Percentiles rank a stretch among this genome's conserved stretches.
Conservation (phyloP, 2,888 invertebrate genomes). For the Magallana nippona region DNA sequence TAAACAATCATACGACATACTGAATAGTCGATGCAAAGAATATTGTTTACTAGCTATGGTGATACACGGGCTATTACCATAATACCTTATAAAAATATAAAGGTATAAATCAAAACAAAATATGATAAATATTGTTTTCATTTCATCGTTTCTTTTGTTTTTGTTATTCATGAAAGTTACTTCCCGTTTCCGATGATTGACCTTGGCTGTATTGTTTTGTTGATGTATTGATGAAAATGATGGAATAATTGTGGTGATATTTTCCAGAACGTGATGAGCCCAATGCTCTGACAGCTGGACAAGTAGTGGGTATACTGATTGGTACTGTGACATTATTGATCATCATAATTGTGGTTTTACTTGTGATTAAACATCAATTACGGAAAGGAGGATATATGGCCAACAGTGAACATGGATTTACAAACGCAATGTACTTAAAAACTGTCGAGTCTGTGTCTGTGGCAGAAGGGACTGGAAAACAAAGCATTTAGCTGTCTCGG, state of each 20-base stretch:
- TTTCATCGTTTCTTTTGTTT: too few species aligned
- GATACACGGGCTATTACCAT: too few species aligned
- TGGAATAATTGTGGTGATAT: neutral
- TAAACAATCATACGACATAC: too few species aligned
- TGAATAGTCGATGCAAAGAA: too few species aligned
- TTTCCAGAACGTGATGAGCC: constrained; percentile 1
- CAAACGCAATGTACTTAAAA: constrained; percentile 43
- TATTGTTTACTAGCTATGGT: too few species aligned
- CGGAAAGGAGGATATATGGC: constrained; percentile 1
- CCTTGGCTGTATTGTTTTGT: too few species aligned
- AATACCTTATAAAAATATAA: too few species aligned
- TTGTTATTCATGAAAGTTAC: too few species aligned
- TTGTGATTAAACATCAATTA: constrained; percentile 4
- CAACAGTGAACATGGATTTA: constrained; percentile 35
- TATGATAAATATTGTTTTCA: too few species aligned
- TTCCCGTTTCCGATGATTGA: too few species aligned
- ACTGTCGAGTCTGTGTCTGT: constrained; percentile 37
- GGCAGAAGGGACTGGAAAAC: neutral
- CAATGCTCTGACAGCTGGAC: constrained; percentile 37
- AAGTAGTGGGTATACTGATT: constrained; percentile 46
- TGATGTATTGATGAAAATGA: too few species aligned
- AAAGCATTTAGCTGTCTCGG: neutral
- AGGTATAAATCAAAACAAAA: too few species aligned
- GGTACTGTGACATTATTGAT: constrained; percentile 21
- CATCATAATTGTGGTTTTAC: constrained; percentile 28